phyloP scores from a whole-genome alignment of 2,113 vertebrate genomes.

The Dipodomys ordii region DNA sequence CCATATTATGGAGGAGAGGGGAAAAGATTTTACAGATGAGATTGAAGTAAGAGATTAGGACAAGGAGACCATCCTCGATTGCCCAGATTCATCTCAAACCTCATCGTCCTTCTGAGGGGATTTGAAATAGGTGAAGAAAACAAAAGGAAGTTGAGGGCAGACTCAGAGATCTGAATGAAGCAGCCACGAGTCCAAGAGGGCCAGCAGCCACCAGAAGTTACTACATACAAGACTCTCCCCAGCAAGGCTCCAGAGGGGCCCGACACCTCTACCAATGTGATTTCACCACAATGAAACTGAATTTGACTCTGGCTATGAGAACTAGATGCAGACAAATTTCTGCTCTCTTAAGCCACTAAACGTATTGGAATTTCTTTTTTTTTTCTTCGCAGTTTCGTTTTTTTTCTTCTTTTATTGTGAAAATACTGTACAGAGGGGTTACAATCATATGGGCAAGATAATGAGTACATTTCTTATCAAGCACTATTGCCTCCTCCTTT shows the following conservation, averaged over 20 bases:
- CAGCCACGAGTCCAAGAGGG: background rate
- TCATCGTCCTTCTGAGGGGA: background rate
- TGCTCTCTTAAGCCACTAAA: background rate
- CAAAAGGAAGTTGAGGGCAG: background rate
- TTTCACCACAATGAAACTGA: background rate
- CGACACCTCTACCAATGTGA: background rate
- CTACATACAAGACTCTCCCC: background rate
- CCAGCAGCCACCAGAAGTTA: no score
- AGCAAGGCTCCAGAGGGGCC: no score
- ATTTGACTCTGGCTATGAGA: background rate
- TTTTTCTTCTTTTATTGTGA: no score
- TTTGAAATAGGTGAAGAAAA: background rate
- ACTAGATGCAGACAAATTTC: no score
- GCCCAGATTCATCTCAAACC: background rate
- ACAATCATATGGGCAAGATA: no score
- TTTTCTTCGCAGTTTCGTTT: no score
- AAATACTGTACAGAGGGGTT: no score
- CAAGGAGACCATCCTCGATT: background rate
- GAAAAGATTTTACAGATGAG: background rate
- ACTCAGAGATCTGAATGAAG: background rate
- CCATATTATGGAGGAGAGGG: background rate
- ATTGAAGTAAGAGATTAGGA: background rate
- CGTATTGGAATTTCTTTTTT: background rate
- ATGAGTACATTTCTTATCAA: no score
- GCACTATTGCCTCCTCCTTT: no score